These are phyloP conservation scores for Penelope pileata DNA, from an alignment of 2,113 vertebrate species.

Conservation along the genomic window DNA sequence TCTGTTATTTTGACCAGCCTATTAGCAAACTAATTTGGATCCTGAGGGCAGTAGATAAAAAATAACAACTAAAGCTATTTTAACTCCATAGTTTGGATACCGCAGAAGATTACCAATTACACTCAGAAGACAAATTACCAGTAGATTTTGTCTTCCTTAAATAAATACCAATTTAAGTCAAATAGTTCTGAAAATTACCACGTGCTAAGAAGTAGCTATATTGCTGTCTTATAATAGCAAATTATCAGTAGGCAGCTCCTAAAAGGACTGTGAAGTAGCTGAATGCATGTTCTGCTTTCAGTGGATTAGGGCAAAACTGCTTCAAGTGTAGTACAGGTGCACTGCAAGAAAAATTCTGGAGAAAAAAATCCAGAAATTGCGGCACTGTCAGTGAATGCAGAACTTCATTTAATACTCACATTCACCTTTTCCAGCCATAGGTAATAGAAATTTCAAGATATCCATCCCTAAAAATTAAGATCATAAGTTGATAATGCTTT, in stretches of 20 bases:
- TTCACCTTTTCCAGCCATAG: background rate
- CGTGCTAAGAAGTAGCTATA: background rate
- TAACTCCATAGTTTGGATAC: background rate
- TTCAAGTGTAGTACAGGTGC: background rate
- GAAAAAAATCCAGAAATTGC: background rate
- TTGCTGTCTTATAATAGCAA: background rate
- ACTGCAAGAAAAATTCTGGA: background rate
- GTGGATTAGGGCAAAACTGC: background rate
- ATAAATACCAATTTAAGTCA: slow-evolving; percentile 41
- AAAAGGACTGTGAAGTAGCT: background rate
- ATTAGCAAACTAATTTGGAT: slow-evolving; percentile 39
- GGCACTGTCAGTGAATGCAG: background rate
- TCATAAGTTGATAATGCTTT: background rate
- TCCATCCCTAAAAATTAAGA: background rate
- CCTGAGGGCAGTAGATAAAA: slow-evolving; percentile 2
- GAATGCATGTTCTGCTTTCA: background rate
- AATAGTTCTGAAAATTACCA: slow-evolving; percentile 34
- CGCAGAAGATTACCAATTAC: slow-evolving; percentile 42
- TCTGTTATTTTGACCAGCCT: slow-evolving; percentile 41
- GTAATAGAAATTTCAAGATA: background rate
- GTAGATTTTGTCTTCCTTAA: background rate
- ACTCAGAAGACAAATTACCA: slow-evolving; percentile 19
- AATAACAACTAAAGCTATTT: slow-evolving; percentile 22
- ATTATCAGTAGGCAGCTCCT: background rate
- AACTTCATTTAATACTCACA: background rate